These are phyloP conservation scores for Vidua macroura DNA, from an alignment of 2,113 vertebrate genomes.

Conservation along the genomic window DNA sequence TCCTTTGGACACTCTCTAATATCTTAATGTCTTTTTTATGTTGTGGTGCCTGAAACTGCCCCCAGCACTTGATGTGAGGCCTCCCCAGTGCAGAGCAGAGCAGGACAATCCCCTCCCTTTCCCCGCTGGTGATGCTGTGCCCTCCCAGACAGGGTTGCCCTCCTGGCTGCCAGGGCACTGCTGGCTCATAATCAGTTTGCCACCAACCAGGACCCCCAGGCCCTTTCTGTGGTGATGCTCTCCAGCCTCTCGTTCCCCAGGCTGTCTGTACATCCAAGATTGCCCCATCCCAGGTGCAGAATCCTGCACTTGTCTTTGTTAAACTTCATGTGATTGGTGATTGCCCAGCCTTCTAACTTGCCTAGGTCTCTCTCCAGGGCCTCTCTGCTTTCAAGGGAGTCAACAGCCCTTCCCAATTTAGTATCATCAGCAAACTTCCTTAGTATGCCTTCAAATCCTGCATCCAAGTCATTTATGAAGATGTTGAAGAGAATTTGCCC, in stretches of 20 bases:
- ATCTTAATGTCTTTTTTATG: background rate
- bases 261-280: background rate
- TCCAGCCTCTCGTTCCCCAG: background rate
- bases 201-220: background rate
- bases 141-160: rapidly evolving
- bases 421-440: background rate
- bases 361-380: background rate
- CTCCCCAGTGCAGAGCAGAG: rapidly evolving
- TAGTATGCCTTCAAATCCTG: background rate
- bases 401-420: background rate
- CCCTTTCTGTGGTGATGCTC: background rate
- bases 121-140: rapidly evolving
- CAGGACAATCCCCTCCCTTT: background rate
- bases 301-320: rapidly evolving
- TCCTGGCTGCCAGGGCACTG: background rate
- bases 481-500: background rate
- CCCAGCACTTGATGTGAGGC: rapidly evolving
- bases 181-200: rapidly evolving
- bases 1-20: background rate
- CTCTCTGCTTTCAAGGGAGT: background rate
- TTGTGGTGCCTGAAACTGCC: rapidly evolving
- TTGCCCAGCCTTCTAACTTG: background rate
- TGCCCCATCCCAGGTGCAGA: background rate
- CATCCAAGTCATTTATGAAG: background rate
- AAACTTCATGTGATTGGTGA: background rate